Conservation (phyloP, 2,888 invertebrate species). For the Epinotia nisella region DNA sequence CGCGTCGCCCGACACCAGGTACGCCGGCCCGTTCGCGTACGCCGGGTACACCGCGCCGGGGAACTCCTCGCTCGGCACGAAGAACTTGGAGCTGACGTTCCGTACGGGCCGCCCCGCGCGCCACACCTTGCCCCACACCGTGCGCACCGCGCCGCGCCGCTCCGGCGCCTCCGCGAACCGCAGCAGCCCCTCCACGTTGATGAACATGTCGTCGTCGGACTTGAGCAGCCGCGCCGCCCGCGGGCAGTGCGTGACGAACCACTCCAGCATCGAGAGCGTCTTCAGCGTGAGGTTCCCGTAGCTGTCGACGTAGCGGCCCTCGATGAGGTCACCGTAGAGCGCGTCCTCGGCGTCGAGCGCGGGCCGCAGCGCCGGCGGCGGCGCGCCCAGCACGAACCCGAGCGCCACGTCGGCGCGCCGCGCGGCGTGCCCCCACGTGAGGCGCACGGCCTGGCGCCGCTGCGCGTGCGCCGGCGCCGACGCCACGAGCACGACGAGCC, state of each 20-base stretch:
- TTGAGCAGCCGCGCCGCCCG: conserved; percentile 90
- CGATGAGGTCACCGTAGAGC: conserved; percentile 90
- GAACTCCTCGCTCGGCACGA: conserved; percentile 91
- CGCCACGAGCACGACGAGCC: conserved; percentile 88
- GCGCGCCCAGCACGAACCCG: conserved; percentile 87
- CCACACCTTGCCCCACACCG: conserved; percentile 92
- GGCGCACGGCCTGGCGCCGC: conserved; percentile 90
- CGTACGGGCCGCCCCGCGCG: conserved; percentile 94
- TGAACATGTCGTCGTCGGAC: conserved; percentile 96
- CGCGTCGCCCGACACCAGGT: conserved; percentile 89
- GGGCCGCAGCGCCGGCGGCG: conserved; percentile 74
- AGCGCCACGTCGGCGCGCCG: conserved; percentile 86
- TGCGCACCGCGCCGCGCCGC: conserved; percentile 86
- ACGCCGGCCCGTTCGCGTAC: conserved; percentile 60
- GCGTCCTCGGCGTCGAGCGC: conserved; percentile 87
- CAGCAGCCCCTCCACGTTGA: conserved; percentile 90
- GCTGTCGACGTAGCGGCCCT: conserved; percentile 89
- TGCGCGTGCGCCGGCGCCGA: conserved; percentile 89
- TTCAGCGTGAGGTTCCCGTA: conserved; percentile 93
- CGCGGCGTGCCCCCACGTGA: conserved; percentile 92
- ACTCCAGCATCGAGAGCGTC: conserved; percentile 92
- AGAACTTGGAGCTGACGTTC: conserved; percentile 94
- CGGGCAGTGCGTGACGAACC: conserved; percentile 91
- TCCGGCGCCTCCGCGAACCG: conserved; percentile 85
- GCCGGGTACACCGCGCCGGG: conserved; percentile 76